Evolutionary conservation across 2,113 vertebrate species (phyloP), one percentile per base, ranked within the genome.

Genomic region (Rhinoderma darwinii): DNA sequence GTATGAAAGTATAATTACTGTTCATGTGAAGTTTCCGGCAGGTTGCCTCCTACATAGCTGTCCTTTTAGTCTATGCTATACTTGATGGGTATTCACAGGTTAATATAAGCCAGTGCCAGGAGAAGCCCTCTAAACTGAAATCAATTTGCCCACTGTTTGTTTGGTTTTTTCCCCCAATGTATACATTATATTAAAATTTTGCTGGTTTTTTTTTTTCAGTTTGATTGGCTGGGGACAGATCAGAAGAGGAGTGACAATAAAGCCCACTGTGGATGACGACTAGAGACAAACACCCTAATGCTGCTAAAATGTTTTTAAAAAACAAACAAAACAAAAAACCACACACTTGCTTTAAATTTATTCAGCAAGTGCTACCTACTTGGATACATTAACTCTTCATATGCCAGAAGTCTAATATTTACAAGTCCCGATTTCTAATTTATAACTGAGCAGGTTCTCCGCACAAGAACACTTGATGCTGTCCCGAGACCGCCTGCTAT

Each of bases 141-240:
- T 63, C 61, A 12, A 7, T 50, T 50, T 56, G 61, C 5, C 8
- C 15, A 70, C 25, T 15, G 20, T 43, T n/a, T n/a, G 4, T 11
- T 44, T 39, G 44, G 20, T 44, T 15, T 74, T 74, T 51, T 39
- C 27, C n/a, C 18, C 11, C 22, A 43, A 0, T 77, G 32, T 78
- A 54, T 51, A 51, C 27, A 63, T n/a, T 44, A 1, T 74, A 37
- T 15, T 84, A 17, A 83, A 51, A 20, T 88, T 5, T 88, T 37
- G 75, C n/a, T 85, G n/a, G n/a, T 89, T 15, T 84, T 15, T 75
- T 30, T 5, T 75, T n/a, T 78, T 39, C 92, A 99, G 98, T 93
- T 96, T 99, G 91, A 99, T 99, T 93, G 98, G 98, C 82, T 99
- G 98, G 98, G 98, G 97, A 79, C 98, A 99, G 90, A 99, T 99